These are phyloP conservation scores for Ostrea edulis DNA, from an alignment of 1,140 invertebrate species.

Conservation along the genomic window DNA sequence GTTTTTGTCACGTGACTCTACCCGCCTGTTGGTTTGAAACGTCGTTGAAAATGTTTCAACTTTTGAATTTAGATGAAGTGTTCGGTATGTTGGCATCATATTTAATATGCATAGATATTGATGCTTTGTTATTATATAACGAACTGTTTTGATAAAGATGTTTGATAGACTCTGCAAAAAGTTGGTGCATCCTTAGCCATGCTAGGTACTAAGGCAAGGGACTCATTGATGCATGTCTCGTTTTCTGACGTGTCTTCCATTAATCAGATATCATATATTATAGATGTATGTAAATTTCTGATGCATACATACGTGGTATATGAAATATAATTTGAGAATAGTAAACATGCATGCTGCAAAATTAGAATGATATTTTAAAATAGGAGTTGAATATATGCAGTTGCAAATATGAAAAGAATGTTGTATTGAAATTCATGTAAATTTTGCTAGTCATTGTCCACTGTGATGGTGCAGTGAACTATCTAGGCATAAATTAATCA, in stretches of 20 bases:
- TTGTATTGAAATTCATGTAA: no score
- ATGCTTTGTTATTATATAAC: not conserved
- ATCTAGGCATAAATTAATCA: no score
- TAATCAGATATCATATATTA: no score
- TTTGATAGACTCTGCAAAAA: not conserved
- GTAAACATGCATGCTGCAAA: no score
- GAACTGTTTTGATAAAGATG: not conserved
- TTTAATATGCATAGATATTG: not conserved
- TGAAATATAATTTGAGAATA: no score
- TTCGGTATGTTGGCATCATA: not conserved
- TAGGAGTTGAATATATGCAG: no score
- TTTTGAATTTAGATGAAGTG: not conserved
- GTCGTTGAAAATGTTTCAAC: not conserved
- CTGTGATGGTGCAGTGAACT: no score
- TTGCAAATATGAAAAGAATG: no score
- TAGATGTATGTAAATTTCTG: no score
- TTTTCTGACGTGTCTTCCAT: not conserved
- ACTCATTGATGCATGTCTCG: not conserved
- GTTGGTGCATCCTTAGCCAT: not conserved
- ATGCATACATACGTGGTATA: no score
- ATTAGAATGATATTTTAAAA: no score
- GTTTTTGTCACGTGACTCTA: constrained; percentile 27
- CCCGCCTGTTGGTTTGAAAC: constrained; percentile 23
- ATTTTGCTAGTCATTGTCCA: no score
- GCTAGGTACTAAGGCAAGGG: not conserved